A percentile compares a stretch with the other conserved stretches of the same genome.
Evolutionary conservation across 2,797 vertebrate genomes (phyloP).

Genomic region (Enteromius thamalakanensis): DNA sequence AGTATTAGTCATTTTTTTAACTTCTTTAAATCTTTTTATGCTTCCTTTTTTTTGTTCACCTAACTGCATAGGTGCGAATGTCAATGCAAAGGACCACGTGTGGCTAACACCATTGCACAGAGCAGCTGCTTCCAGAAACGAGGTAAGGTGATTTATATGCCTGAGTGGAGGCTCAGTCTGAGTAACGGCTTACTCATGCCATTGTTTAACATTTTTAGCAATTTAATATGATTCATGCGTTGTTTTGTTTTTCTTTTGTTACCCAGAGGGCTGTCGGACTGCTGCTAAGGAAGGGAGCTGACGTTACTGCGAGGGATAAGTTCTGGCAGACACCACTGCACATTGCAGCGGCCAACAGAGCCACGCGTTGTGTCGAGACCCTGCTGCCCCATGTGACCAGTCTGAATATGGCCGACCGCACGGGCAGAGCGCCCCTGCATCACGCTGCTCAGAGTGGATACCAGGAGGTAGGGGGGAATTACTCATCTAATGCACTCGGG

Average conservation of each 20-base stretch:
- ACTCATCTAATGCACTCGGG: neutral
- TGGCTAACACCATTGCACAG: constrained; percentile 98
- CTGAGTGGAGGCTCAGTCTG: neutral
- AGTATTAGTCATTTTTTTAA: neutral
- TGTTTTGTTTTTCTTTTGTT: neutral
- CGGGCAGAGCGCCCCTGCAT: constrained; percentile 93
- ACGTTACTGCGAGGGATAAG: constrained; percentile 96
- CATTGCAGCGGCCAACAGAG: constrained; percentile 92
- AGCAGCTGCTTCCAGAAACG: constrained; percentile 93
- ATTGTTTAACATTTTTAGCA: constrained; percentile 10
- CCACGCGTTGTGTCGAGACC: constrained; percentile 92
- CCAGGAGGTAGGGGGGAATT: constrained; percentile 80
- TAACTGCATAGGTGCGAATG: constrained; percentile 87
- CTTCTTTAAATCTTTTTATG: neutral
- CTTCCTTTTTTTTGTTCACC: too few species aligned
- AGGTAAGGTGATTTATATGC: constrained; percentile 74
- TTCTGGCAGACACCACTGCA: constrained; percentile 98
- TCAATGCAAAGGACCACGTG: constrained; percentile 95
- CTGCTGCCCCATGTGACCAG: constrained; percentile 91
- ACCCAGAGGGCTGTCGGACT: constrained; percentile 91
- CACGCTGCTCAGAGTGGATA: constrained; percentile 95
- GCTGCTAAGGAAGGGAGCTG: constrained; percentile 92
- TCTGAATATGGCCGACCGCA: constrained; percentile 93
- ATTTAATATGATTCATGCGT: constrained; percentile 10
- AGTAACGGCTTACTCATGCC: constrained; percentile 5